phyloP scores from a whole-genome alignment of 2,888 invertebrate genomes.

The Amorpha juglandis region DNA sequence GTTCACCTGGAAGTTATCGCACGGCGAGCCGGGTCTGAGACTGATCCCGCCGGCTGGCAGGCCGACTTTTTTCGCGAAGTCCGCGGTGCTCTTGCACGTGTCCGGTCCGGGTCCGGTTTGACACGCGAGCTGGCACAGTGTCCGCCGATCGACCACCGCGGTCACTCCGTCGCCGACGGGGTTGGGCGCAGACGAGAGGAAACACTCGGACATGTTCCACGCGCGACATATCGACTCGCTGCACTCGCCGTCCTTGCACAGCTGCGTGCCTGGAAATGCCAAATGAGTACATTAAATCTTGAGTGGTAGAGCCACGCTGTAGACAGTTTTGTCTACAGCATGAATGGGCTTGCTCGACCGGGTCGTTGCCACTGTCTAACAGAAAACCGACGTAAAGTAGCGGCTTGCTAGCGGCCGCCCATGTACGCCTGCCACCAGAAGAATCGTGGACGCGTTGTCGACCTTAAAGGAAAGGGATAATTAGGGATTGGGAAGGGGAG shows the following conservation, averaged over 20 bases:
- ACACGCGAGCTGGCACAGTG: constrained; percentile 98
- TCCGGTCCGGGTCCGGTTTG: constrained; percentile 90
- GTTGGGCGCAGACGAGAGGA: constrained; percentile 91
- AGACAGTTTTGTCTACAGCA: no score
- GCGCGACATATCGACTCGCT: constrained; percentile 97
- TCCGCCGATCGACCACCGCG: constrained; percentile 90
- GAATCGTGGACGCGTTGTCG: no score
- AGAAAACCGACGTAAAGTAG: no score
- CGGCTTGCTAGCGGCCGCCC: no score
- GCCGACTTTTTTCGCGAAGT: constrained; percentile 90
- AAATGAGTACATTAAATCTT: not conserved
- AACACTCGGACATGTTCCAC: constrained; percentile 97
- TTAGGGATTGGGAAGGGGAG: no score
- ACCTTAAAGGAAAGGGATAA: no score
- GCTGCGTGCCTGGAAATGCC: constrained; percentile 83
- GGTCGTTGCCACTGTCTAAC: no score
- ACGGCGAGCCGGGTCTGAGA: constrained; percentile 97
- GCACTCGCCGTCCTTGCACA: constrained; percentile 96
- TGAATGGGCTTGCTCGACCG: no score
- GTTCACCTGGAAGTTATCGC: constrained; percentile 97
- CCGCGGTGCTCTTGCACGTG: constrained; percentile 93
- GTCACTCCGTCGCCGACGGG: constrained; percentile 76
- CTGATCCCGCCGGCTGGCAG: constrained; percentile 92
- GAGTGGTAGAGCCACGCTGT: no score
- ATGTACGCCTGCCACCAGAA: no score